These are phyloP conservation scores for Okamejei kenojei DNA, from an alignment of 2,797 vertebrate species.

Conservation along the genomic window DNA sequence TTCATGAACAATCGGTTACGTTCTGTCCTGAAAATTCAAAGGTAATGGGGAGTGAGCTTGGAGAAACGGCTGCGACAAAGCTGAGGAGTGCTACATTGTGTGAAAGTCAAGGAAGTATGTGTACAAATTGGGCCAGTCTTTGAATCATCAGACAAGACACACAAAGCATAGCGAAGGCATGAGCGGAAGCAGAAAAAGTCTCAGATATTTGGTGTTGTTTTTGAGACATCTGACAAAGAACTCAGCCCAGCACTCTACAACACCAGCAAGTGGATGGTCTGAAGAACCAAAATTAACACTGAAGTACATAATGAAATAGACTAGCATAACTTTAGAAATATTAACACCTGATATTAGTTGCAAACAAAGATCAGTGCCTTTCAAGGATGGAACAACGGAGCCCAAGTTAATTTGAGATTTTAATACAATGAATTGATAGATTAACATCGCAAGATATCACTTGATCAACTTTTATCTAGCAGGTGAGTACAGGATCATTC, in stretches of 20 bases:
- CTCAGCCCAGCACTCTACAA: not conserved
- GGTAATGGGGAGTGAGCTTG: not conserved
- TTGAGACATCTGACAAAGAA: not conserved
- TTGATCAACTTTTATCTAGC: conserved; percentile 4
- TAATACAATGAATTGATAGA: conserved; percentile 25
- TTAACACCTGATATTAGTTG: not conserved
- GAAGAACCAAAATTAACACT: not conserved
- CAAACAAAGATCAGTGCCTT: not conserved
- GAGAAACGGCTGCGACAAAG: not conserved
- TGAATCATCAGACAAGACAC: not conserved
- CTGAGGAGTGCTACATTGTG: not conserved
- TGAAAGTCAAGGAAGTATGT: not conserved
- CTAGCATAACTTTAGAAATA: not conserved
- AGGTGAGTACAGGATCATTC: not conserved
- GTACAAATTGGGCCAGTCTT: not conserved
- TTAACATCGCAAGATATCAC: conserved; percentile 1
- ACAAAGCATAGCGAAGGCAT: not conserved
- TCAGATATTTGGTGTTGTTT: not conserved
- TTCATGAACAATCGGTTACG: not conserved
- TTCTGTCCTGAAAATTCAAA: not conserved
- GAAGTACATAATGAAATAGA: not conserved
- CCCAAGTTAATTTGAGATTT: conserved; percentile 26
- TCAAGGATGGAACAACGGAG: not conserved
- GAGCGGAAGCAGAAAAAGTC: not conserved
- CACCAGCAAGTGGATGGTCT: not conserved